phyloP scores from a whole-genome alignment of 2,888 invertebrate species.

The Stratiomys singularior region DNA sequence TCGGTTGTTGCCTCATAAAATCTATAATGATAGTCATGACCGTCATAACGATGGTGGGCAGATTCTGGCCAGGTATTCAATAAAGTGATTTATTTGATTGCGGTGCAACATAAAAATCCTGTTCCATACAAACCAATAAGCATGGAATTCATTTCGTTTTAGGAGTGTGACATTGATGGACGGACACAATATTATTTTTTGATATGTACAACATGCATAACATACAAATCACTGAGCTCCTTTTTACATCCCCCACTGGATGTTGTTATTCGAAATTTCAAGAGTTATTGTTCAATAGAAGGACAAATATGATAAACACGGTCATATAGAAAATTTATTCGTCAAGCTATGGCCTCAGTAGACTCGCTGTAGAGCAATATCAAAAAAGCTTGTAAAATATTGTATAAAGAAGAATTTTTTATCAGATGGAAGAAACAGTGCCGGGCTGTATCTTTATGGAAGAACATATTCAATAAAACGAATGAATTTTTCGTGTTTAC shows the following conservation, averaged over 20 bases:
- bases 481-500: not conserved
- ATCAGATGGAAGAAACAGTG: not conserved
- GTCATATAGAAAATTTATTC: not conserved
- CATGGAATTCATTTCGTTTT: slow-evolving; percentile 19
- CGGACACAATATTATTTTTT: not conserved
- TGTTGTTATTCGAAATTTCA: not conserved
- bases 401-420: not conserved
- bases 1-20: not conserved
- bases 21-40: slow-evolving; percentile 19
- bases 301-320: not conserved
- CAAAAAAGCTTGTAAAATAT: not conserved
- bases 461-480: not conserved
- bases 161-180: slow-evolving; percentile 12
- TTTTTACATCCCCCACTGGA: not conserved
- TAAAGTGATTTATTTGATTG: slow-evolving; percentile 36
- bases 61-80: slow-evolving; percentile 45
- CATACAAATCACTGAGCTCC: not conserved
- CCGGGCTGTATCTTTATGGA: not conserved
- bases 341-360: not conserved
- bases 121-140: not conserved
- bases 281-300: not conserved
- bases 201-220: not conserved
- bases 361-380: not conserved
- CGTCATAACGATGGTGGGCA: not conserved
- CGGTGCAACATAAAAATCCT: slow-evolving; percentile 10